These are phyloP conservation scores for Chrysodeixis includens DNA, from an alignment of 2,888 invertebrate genomes.

Conservation along the genomic window DNA sequence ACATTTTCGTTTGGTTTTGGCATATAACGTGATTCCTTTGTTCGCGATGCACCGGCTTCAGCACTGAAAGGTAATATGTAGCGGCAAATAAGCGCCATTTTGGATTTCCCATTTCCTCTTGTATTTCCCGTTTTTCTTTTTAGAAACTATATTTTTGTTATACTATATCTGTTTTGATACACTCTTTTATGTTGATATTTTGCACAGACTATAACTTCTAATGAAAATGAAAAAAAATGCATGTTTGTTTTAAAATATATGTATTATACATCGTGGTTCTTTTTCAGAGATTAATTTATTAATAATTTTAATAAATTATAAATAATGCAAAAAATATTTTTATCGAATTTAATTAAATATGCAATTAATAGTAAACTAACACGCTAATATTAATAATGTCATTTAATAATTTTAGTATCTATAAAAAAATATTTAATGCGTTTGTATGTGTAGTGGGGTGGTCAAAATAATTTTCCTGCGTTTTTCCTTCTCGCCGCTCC, in stretches of 20 bases:
- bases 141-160: neutral
- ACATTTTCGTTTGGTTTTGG: constrained; percentile 17
- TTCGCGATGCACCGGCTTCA: constrained; percentile 54
- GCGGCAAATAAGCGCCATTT: constrained; percentile 55
- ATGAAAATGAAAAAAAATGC: neutral
- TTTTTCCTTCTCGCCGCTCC: too few species aligned
- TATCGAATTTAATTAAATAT: neutral
- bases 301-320: neutral
- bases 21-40: constrained; percentile 47
- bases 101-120: constrained; percentile 31
- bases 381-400: too few species aligned
- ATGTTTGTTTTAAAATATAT: neutral
- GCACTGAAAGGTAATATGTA: constrained; percentile 56
- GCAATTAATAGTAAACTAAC: neutral
- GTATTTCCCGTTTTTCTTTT: neutral
- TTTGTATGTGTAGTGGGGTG: too few species aligned
- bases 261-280: neutral
- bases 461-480: too few species aligned
- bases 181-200: neutral
- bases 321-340: neutral
- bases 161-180: neutral
- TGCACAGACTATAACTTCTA: neutral
- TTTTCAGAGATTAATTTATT: neutral
- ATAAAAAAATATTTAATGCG: too few species aligned
- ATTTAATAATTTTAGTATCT: too few species aligned